These are phyloP conservation scores for Hyles euphorbiae DNA, from an alignment of 1,140 invertebrate species.

Conservation along the genomic window DNA sequence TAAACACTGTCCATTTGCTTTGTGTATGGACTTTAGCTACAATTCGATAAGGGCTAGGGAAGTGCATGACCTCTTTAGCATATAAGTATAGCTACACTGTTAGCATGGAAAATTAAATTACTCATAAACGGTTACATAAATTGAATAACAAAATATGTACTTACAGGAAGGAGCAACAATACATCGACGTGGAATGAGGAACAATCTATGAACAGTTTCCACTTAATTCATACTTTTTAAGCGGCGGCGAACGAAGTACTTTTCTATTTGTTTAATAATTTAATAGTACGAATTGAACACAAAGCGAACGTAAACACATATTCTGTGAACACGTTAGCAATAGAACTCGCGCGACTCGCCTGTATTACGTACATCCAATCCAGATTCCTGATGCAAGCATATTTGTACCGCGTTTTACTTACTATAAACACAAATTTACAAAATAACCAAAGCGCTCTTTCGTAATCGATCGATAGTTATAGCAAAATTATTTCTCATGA, in stretches of 20 bases:
- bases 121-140: too few species aligned
- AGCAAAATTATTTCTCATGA: slow-evolving; percentile 61
- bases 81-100: too few species aligned
- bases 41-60: too few species aligned
- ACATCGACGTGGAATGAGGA: slow-evolving; percentile 61
- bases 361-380: neutral
- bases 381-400: slow-evolving; percentile 6
- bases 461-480: slow-evolving; percentile 71
- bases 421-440: slow-evolving; percentile 20
- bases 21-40: too few species aligned
- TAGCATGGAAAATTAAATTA: too few species aligned
- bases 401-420: slow-evolving; percentile 10
- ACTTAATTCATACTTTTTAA: too few species aligned
- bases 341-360: slow-evolving; percentile 6
- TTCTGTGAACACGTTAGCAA: slow-evolving; percentile 30
- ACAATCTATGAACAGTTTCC: slow-evolving; percentile 24
- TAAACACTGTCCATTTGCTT: too few species aligned
- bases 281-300: slow-evolving; percentile 10
- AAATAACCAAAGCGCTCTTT: slow-evolving; percentile 52
- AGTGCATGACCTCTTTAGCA: too few species aligned
- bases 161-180: slow-evolving; percentile 73
- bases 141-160: slow-evolving; percentile 30
- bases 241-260: too few species aligned
- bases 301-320: slow-evolving; percentile 36
- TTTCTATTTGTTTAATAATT: slow-evolving; percentile 12